A percentile compares a stretch with the other conserved stretches of the same genome.
Conservation (phyloP, 2,888 invertebrate genomes). For the Sarcophaga subvicina region DNA sequence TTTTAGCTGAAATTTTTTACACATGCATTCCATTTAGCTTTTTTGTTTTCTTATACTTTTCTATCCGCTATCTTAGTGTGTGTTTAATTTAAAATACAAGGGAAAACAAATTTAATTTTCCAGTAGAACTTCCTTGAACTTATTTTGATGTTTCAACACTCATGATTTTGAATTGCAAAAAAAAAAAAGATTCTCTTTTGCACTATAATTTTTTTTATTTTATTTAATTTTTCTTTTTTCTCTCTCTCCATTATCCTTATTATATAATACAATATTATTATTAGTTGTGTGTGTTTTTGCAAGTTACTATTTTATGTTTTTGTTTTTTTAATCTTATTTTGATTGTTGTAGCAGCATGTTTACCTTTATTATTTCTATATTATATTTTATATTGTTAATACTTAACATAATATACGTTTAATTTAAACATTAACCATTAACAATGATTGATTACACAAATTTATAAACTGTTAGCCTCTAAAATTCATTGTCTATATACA, state of each 20-base stretch:
- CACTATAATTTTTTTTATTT: neutral
- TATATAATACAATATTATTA: constrained; percentile 21
- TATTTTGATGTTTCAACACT: constrained; percentile 11
- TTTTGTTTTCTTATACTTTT: neutral
- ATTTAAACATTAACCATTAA: neutral
- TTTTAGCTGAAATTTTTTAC: neutral
- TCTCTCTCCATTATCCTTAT: too few species aligned
- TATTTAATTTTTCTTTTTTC: too few species aligned
- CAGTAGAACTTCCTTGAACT: constrained; percentile 13
- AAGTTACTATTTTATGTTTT: constrained; percentile 41
- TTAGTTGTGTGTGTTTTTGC: constrained; percentile 69
- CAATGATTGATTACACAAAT: too few species aligned
- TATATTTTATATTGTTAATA: constrained; percentile 73
- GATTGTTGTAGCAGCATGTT: constrained; percentile 68
- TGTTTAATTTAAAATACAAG: constrained; percentile 19
- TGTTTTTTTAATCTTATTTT: constrained; percentile 1
- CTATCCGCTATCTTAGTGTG: constrained; percentile 3
- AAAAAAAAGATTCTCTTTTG: neutral
- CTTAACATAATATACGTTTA: constrained; percentile 10
- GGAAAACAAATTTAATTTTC: constrained; percentile 5
- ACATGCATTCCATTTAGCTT: neutral
- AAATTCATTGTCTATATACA: too few species aligned
- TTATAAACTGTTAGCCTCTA: too few species aligned
- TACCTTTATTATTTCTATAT: constrained; percentile 70
- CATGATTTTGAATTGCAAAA: constrained; percentile 6